Base-by-base conservation (phyloP, 92 coral and sea anemone genomes). In the Metridium senile region DNA sequence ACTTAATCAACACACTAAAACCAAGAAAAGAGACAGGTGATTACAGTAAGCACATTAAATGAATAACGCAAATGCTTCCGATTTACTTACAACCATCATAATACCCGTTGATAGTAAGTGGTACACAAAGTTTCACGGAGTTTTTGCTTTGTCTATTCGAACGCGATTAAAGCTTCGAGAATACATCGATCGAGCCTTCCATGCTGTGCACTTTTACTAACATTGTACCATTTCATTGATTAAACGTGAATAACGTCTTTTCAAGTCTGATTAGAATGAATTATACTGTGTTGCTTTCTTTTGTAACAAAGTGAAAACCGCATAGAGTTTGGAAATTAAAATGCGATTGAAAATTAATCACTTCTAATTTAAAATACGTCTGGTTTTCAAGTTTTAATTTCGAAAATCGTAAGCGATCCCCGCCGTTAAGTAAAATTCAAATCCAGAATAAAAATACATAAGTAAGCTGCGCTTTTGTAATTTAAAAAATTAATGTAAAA, bases 341-440 rank as follows among this genome's bases (percentile, higher is more conserved):
- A 73, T 34, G 33, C 78, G 78, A 73, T 73, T 73, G 66, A 58
- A 35, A 57, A 58, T 73, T 73, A 73, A 73, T 73, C 78, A 57
- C 54, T 57, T 73, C 33, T 73, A 56, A 73, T 73, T 62, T 57
- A 27, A 13, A 16, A 23, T 54, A 53, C 25, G 3, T 19, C 13
- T 29, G 28, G 76, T 71, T 73, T 73, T 63, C n/a, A 28, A 13
- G 45, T 27, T 73, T 72, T 73, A 18, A 57, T 73, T 45, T 45
- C 32, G 28, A 39, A 30, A 53, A 27, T 26, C 17, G 75, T 47
- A 56, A 39, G 67, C 56, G 67, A 73, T 57, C 56, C 49, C 29
- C 49, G 76, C 23, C 22, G 22, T n/a, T 28, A 73, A 33, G 46
- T 29, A 39, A 57, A 72, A 70, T 27, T 23, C 76, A 13, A 63